phyloP scores from a whole-genome alignment of 2,888 invertebrate species.

The Eumerus sabulonum region DNA sequence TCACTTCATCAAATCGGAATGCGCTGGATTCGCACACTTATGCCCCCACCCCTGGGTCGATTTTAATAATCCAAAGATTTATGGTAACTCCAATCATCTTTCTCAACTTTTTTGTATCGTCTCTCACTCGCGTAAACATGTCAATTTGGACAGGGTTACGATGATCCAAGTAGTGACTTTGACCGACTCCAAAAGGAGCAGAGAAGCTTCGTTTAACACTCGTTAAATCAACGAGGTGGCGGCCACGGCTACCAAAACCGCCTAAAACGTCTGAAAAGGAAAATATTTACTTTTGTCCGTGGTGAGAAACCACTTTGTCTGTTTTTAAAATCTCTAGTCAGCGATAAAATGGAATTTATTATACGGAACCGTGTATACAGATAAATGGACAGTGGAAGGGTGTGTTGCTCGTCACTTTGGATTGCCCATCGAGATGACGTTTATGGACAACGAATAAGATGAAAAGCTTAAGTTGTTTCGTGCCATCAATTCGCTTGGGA shows the following conservation, averaged over 20 bases:
- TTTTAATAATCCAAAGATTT: constrained; percentile 64
- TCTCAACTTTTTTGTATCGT: constrained; percentile 23
- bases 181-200: constrained; percentile 9
- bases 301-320: constrained; percentile 46
- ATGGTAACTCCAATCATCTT: constrained; percentile 47
- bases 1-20: constrained; percentile 67
- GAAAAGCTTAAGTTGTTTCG: constrained; percentile 21
- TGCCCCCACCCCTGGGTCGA: constrained; percentile 46
- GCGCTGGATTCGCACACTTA: constrained; percentile 40
- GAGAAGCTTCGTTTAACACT: constrained; percentile 49
- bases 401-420: not conserved
- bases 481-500: constrained; percentile 7
- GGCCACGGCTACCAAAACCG: constrained; percentile 5
- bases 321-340: constrained; percentile 27
- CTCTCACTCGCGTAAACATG: constrained; percentile 58
- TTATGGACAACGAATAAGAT: constrained; percentile 55
- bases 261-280: constrained; percentile 8
- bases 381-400: no score
- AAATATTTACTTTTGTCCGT: constrained; percentile 55
- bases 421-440: constrained; percentile 54
- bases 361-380: constrained; percentile 21
- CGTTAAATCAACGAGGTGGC: constrained; percentile 51
- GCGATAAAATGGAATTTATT: constrained; percentile 8
- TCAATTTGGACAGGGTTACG: constrained; percentile 49
- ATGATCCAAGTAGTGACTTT: constrained; percentile 50